phyloP scores from a whole-genome alignment of 2,797 vertebrate genomes.

The Chromobotia macracanthus region DNA sequence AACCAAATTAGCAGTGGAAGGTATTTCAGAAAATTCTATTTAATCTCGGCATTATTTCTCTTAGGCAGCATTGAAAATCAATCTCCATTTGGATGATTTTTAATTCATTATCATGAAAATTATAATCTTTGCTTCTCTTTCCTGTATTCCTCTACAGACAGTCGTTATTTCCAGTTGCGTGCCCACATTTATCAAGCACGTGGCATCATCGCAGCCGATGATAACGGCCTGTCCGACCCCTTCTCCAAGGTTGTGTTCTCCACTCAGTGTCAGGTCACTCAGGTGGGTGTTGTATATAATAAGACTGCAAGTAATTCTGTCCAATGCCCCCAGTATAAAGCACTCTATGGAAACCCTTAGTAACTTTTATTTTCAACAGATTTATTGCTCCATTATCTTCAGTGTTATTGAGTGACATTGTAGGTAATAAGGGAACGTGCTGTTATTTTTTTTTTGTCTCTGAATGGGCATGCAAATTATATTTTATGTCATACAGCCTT shows the following conservation, averaged over 20 bases:
- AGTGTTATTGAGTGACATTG: constrained; percentile 15
- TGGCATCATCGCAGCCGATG: constrained; percentile 87
- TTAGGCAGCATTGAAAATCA: background rate
- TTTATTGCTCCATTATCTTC: constrained; percentile 26
- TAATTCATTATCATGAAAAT: constrained; percentile 16
- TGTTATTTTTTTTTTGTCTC: background rate
- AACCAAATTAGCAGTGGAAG: constrained; percentile 79
- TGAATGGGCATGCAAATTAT: background rate
- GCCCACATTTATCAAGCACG: constrained; percentile 92
- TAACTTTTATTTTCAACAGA: background rate
- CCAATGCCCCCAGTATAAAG: background rate
- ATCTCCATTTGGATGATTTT: constrained; percentile 30
- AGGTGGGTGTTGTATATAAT: constrained; percentile 70
- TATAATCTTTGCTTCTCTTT: background rate
- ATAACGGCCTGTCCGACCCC: constrained; percentile 90
- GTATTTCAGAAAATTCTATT: constrained; percentile 71
- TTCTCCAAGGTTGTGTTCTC: constrained; percentile 89
- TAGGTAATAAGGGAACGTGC: background rate
- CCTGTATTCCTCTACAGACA: constrained; percentile 68
- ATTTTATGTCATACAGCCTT: background rate
- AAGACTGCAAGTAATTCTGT: background rate
- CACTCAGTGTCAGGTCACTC: constrained; percentile 86
- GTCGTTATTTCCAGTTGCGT: constrained; percentile 90
- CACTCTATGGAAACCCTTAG: background rate
- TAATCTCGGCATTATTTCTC: background rate